Evolutionary conservation across 2,797 vertebrate genomes (phyloP).

Genomic region (Momotus momota): DNA sequence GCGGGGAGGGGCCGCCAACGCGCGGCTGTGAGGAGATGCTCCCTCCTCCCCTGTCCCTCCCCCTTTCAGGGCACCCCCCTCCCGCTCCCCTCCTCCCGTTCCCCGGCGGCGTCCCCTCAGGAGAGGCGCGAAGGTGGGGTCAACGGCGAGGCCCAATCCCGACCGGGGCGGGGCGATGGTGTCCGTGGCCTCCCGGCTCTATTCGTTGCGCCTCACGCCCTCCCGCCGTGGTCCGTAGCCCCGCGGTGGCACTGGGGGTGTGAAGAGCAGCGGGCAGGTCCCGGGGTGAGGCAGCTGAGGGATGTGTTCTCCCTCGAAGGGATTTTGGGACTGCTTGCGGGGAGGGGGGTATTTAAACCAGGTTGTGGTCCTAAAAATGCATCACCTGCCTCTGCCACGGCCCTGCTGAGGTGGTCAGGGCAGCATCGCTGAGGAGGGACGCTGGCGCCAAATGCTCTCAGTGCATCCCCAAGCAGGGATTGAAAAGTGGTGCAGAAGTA

Average conservation of each 20-base stretch:
- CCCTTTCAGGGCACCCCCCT: neutral
- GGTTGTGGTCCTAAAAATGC: neutral
- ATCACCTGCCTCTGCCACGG: accelerated
- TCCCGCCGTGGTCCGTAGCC: accelerated
- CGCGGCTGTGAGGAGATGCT: neutral
- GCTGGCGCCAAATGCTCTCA: neutral
- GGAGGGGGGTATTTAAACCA: no score
- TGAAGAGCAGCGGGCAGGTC: neutral
- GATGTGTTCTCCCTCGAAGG: neutral
- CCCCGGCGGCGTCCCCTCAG: neutral
- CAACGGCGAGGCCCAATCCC: neutral
- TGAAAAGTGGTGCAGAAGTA: neutral
- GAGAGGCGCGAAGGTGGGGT: neutral
- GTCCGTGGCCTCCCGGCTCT: neutral
- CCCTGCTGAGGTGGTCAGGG: neutral
- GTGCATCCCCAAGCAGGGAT: neutral
- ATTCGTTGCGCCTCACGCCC: neutral
- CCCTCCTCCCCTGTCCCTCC: no score
- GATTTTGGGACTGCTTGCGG: neutral
- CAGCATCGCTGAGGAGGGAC: neutral
- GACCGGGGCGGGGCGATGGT: neutral
- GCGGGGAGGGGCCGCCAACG: neutral
- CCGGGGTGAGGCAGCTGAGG: neutral
- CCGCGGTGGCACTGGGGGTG: neutral
- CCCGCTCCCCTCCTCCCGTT: neutral